Evolutionary conservation across 2,888 invertebrate genomes (phyloP).

Genomic region (Drosophila eohydei): DNA sequence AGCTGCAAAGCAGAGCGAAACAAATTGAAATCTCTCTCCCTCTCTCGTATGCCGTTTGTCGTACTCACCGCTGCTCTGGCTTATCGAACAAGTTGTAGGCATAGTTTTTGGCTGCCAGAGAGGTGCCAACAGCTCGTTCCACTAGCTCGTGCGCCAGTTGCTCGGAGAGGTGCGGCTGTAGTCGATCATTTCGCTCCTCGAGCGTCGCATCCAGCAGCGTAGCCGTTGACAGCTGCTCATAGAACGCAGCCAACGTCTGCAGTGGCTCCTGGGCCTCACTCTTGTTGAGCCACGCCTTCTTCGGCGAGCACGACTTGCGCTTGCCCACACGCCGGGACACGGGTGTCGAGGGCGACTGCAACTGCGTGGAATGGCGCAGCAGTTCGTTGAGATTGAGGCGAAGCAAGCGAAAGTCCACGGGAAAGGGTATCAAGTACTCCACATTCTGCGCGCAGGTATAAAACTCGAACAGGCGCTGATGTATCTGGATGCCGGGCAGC

Average conservation of each 20-base stretch:
- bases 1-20: conserved; percentile 83
- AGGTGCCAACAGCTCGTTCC: conserved; percentile 77
- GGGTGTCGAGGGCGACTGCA: conserved; percentile 19
- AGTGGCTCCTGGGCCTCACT: conserved; percentile 73
- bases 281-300: conserved; percentile 75
- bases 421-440: conserved; percentile 80
- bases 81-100: conserved; percentile 82
- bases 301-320: conserved; percentile 81
- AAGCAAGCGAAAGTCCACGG: conserved; percentile 80
- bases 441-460: conserved; percentile 82
- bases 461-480: conserved; percentile 82
- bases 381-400: conserved; percentile 79
- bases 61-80: conserved; percentile 69
- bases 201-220: conserved; percentile 76
- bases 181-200: conserved; percentile 69
- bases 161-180: conserved; percentile 75
- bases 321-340: conserved; percentile 29
- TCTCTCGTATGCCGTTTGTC: neutral
- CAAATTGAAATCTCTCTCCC: too few species aligned
- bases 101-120: conserved; percentile 75
- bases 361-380: conserved; percentile 57
- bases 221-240: conserved; percentile 82
- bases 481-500: conserved; percentile 59
- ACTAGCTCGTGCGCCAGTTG: conserved; percentile 80
- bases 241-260: conserved; percentile 85